Evolutionary conservation across 2,797 vertebrate genomes (phyloP), one percentile per base, ranked within the genome.

Genomic region (Lacerta viridis): DNA sequence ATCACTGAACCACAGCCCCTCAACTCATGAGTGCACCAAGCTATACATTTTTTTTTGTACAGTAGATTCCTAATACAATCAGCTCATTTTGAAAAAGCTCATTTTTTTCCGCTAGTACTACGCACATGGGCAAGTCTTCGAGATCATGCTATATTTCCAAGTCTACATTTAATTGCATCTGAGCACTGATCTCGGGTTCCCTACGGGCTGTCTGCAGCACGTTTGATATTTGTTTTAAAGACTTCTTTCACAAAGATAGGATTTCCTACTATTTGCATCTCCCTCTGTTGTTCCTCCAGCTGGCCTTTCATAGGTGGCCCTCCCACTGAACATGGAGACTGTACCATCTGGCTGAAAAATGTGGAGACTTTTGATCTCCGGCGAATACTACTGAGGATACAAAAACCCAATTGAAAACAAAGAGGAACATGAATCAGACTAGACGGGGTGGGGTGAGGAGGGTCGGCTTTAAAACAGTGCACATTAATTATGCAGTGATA

Each of bases 291-390:
- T 92, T 90, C 18, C 64, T 72, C n/a, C 68, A 88, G 0, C 4
- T 87, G 33, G 7, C 1, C 17, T 92, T 92, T 89, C 72, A 86
- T 77, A 83, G 0, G 18, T 82, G 17, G 13, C 41, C 69, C 50
- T 91, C 69, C 50, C 10, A 90, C 72, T 68, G 75, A 92, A 93
- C 18, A 43, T 55, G 72, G 80, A 92, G 93, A 90, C 29, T 27
- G 15, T 72, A 80, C 18, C 72, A 92, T 93, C 79, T 92, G 43
- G 18, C 25, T 93, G 64, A 85, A 85, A 90, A 89, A 85, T 23
- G 0, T 6, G 80, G 88, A 88, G 8, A 36, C 76, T 94, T 94
- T 80, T 92, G 76, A 94, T 86, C 50, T 86, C 64, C 74, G 13
- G 72, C n/a, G 93, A 84, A 86, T 93, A 13, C 5, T 23, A 17